Evolutionary conservation across 2,888 invertebrate genomes (phyloP).

Genomic region (Napeogenes inachia): DNA sequence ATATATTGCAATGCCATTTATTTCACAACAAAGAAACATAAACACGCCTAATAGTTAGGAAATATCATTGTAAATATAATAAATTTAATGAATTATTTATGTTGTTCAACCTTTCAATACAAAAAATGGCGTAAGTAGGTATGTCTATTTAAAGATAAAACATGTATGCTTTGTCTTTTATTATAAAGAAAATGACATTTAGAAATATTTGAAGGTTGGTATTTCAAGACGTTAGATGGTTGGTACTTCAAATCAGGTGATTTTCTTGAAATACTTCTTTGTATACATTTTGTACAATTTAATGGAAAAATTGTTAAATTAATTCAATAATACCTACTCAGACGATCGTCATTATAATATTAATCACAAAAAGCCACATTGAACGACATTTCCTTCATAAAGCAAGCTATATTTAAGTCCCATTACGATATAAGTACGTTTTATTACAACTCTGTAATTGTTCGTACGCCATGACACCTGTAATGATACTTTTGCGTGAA

Average conservation of each 20-base stretch:
- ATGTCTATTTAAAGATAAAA: no score
- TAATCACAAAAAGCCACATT: conserved; percentile 2
- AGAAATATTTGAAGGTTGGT: no score
- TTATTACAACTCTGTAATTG: conserved; percentile 14
- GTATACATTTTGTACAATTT: no score
- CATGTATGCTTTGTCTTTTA: no score
- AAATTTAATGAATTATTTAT: conserved; percentile 1
- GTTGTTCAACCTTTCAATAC: no score
- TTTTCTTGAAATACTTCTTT: no score
- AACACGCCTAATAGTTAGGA: neutral
- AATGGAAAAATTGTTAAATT: no score
- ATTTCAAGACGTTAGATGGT: no score
- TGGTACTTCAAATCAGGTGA: no score
- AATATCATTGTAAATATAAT: neutral
- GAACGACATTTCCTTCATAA: conserved; percentile 7
- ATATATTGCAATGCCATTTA: conserved; percentile 4
- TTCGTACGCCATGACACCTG: conserved; percentile 20
- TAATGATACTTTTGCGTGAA: conserved; percentile 29
- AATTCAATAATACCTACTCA: no score
- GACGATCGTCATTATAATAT: neutral
- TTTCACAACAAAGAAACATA: conserved; percentile 1
- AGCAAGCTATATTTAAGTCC: conserved; percentile 14
- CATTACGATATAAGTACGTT: conserved; percentile 19
- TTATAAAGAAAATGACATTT: no score
- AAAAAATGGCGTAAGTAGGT: no score